Evolutionary conservation across 2,113 vertebrate species (phyloP), one percentile per base, ranked within the genome.

Genomic region (Dasyprocta punctata): DNA sequence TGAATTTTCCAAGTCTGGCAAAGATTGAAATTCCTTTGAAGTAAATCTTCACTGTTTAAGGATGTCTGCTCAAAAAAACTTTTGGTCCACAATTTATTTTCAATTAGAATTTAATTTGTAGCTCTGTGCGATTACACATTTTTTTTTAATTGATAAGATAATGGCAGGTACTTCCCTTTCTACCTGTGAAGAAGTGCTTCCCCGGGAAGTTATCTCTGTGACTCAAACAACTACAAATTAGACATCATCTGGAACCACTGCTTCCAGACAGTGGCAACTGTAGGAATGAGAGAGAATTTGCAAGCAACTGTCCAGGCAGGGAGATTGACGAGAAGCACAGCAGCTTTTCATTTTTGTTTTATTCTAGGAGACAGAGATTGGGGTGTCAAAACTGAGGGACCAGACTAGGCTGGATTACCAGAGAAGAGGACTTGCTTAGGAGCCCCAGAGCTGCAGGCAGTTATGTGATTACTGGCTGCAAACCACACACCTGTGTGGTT

Each of bases 1-100:
- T 91, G 61, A 94, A 96, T 96, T 97, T 97, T 95, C 82, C 69
- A 95, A 81, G 28, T 92, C 77, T 89, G 88, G 82, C 67, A 95
- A 97, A 94, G 78, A 94, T 36, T 78, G 20, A 94, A 92, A 92
- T 97, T 93, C 44, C 24, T 36, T 95, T 95, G 52, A 97, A 92
- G 77, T 95, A 92, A 95, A 89, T 96, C 63, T 97, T 92, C 49
- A 80, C 56, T 94, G 5, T 90, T 95, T 69, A 92, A 41, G 36
- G 28, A 80, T 87, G 60, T 67, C 30, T 52, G 28, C 26, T 95
- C 75, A 95, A 87, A 91, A 93, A 36, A 95, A 44, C 33, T 86
- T 96, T 89, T 92, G 88, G 28, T 71, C 75, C 56, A 83, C 38
- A 47, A 33, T 93, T 94, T 95, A 83, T 84, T 97, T 90, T 92